phyloP scores from a whole-genome alignment of 2,888 invertebrate species.

The Hermodice carunculata region DNA sequence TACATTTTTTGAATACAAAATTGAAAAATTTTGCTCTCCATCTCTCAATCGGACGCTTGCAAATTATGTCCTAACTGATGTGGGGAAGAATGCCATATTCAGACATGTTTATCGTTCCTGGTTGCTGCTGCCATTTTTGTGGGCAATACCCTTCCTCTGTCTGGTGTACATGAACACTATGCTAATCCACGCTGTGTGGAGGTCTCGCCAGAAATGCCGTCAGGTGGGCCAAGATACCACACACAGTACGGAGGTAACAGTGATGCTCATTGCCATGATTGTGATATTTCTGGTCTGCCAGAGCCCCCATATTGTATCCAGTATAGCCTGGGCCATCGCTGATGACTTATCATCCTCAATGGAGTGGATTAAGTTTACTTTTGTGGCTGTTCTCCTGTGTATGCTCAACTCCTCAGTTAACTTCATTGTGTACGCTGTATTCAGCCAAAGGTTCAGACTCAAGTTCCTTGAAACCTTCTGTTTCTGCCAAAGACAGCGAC shows the following conservation, averaged over 20 bases:
- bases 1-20: slow-evolving; percentile 3
- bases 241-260: background rate
- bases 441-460: background rate
- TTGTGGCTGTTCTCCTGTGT: background rate
- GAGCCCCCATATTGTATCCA: slow-evolving; percentile 15
- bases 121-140: slow-evolving; percentile 4
- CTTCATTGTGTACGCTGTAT: slow-evolving; percentile 10
- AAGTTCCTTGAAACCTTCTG: slow-evolving; percentile 1
- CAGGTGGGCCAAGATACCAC: background rate
- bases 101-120: slow-evolving; percentile 8
- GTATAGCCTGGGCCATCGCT: background rate
- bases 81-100: background rate
- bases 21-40: background rate
- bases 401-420: slow-evolving; percentile 8
- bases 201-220: background rate
- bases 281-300: slow-evolving; percentile 10
- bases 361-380: background rate
- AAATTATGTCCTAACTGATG: slow-evolving; percentile 2
- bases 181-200: background rate
- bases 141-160: slow-evolving; percentile 12
- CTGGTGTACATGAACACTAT: slow-evolving; percentile 8
- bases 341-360: background rate
- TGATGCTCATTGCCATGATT: slow-evolving; percentile 8
- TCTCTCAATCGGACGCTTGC: background rate
- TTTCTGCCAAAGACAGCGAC: background rate